Evolutionary conservation across 1,140 invertebrate genomes (phyloP).

Genomic region (Trichonephila clavipes): DNA sequence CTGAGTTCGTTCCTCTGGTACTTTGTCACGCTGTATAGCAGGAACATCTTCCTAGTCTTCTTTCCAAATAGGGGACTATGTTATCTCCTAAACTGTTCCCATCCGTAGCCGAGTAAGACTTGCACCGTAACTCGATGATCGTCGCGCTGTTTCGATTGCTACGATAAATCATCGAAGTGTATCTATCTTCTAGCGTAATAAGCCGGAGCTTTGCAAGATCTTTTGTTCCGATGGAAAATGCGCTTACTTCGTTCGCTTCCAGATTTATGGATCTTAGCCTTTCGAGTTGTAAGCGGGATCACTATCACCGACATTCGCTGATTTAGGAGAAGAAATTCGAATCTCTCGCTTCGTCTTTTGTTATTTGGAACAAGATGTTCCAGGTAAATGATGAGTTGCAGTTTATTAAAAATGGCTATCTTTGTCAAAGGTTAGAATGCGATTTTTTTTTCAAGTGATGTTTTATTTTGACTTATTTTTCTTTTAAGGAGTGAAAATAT

Average conservation of each 20-base stretch:
- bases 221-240: constrained; percentile 17
- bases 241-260: background rate
- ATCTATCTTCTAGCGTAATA: constrained; percentile 61
- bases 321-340: background rate
- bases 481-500: too few species aligned
- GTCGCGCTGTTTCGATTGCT: constrained; percentile 35
- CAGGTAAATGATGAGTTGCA: background rate
- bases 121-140: constrained; percentile 18
- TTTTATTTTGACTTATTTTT: too few species aligned
- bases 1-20: background rate
- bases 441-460: background rate
- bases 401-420: background rate
- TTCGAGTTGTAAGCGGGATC: background rate
- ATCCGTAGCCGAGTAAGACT: background rate
- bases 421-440: background rate
- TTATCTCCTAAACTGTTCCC: constrained; percentile 1
- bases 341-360: background rate
- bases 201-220: constrained; percentile 1
- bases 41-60: background rate
- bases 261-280: constrained; percentile 24
- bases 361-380: background rate
- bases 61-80: background rate
- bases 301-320: background rate
- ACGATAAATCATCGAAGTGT: constrained; percentile 54
- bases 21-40: background rate